A percentile compares a stretch with the other conserved stretches of the same genome.
These are phyloP conservation scores for Bombus confusus DNA, from an alignment of 1,140 invertebrate species.

Conservation along the genomic window DNA sequence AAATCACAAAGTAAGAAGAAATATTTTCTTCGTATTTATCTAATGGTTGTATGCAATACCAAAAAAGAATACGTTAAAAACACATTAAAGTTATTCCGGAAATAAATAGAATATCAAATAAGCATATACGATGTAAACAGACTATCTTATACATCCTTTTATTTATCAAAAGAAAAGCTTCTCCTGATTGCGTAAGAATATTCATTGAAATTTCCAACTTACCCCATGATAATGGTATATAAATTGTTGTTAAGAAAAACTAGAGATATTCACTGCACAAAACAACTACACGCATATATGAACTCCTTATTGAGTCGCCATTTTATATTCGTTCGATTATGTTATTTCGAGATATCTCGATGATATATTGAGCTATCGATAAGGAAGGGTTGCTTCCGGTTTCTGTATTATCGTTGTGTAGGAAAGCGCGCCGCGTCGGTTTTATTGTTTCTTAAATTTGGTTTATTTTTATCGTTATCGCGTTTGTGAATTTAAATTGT, in stretches of 20 bases:
- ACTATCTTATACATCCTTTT: constrained; percentile 11
- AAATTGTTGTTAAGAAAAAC: constrained; percentile 56
- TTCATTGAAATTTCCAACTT: constrained; percentile 24
- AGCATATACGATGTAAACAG: constrained; percentile 39
- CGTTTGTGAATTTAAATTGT: neutral
- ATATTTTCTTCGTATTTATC: neutral
- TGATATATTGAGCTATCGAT: neutral
- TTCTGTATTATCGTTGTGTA: neutral
- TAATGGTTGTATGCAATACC: neutral
- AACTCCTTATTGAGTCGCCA: constrained; percentile 55
- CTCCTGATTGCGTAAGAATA: neutral
- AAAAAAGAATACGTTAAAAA: neutral
- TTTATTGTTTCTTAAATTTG: neutral
- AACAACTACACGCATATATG: constrained; percentile 47
- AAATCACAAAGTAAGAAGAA: neutral
- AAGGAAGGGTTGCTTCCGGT: constrained; percentile 13
- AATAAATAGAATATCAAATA: constrained; percentile 47
- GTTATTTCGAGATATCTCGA: constrained; percentile 39
- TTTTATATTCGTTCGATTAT: constrained; percentile 57
- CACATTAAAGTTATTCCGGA: neutral
- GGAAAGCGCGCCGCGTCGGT: too few relatives aligned
- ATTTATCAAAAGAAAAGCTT: neutral
- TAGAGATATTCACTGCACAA: constrained; percentile 51
- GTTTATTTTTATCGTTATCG: too few relatives aligned
- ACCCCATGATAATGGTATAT: constrained; percentile 60